Evolutionary conservation across 2,888 invertebrate species (phyloP).

Genomic region (Microplitis deprimator): DNA sequence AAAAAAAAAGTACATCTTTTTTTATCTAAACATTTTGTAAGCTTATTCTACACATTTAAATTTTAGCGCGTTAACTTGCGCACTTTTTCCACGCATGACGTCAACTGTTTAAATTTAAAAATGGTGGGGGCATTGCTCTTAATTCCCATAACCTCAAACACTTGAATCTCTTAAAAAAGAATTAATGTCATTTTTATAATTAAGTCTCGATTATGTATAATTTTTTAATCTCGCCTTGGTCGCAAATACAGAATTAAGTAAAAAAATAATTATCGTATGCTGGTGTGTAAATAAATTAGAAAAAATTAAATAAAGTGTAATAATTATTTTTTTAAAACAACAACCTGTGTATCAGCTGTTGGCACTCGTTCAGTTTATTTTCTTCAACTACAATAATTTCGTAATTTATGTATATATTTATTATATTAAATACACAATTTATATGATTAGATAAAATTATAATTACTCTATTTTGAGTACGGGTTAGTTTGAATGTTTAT

Average conservation of each 20-base stretch:
- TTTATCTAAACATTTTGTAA: no score
- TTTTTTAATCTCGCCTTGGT: no score
- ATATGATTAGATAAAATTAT: no score
- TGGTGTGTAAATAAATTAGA: not conserved
- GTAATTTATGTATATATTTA: no score
- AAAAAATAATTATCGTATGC: not conserved
- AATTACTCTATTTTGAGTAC: no score
- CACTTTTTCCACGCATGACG: not conserved
- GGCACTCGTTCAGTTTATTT: conserved; percentile 44
- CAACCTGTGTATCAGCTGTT: conserved; percentile 54
- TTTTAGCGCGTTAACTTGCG: not conserved
- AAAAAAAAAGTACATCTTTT: no score
- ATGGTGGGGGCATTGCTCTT: not conserved
- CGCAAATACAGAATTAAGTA: no score
- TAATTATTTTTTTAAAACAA: conserved; percentile 28
- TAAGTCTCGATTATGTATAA: no score
- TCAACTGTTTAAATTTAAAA: not conserved
- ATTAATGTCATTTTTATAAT: not conserved
- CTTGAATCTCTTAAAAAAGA: not conserved
- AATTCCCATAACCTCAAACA: not conserved
- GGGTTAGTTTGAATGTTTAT: not conserved
- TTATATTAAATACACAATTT: no score
- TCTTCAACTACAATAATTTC: not conserved
- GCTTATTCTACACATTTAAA: not conserved
- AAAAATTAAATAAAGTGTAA: not conserved